These are phyloP conservation scores for Rhagium mordax DNA, from an alignment of 2,888 invertebrate species.

Conservation along the genomic window DNA sequence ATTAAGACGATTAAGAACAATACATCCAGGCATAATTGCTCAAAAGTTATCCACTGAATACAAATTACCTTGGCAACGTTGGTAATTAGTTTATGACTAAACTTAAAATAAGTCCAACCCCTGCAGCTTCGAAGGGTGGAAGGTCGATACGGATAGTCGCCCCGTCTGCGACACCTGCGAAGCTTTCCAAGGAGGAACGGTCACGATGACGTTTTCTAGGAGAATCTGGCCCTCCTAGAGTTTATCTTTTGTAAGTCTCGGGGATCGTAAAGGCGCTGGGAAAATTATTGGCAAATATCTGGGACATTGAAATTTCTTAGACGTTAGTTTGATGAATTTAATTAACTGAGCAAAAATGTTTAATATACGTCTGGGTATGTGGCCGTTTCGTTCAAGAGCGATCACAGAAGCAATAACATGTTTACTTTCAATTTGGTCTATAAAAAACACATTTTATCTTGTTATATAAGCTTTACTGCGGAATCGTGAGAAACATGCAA, in stretches of 20 bases:
- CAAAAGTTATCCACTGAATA: not conserved
- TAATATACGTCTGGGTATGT: too few species aligned
- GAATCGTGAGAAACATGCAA: too few species aligned
- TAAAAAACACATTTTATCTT: too few species aligned
- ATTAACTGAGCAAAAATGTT: too few species aligned
- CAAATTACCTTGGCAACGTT: not conserved
- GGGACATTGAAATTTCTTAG: not conserved
- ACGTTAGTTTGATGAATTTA: too few species aligned
- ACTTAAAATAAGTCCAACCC: not conserved
- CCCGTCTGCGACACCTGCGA: not conserved
- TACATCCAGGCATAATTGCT: not conserved
- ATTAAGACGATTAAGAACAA: not conserved
- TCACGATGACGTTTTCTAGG: not conserved
- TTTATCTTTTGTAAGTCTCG: not conserved
- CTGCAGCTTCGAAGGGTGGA: not conserved
- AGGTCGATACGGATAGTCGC: not conserved
- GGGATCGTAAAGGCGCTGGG: not conserved
- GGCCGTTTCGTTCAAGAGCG: too few species aligned
- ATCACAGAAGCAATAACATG: too few species aligned
- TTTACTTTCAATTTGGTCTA: too few species aligned
- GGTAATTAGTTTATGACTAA: not conserved
- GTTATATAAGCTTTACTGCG: too few species aligned
- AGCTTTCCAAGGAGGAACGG: not conserved
- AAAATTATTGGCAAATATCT: not conserved
- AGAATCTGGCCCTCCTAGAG: too few species aligned